Base-by-base conservation (phyloP, 2,113 vertebrate species). In the Microtus pennsylvanicus region DNA sequence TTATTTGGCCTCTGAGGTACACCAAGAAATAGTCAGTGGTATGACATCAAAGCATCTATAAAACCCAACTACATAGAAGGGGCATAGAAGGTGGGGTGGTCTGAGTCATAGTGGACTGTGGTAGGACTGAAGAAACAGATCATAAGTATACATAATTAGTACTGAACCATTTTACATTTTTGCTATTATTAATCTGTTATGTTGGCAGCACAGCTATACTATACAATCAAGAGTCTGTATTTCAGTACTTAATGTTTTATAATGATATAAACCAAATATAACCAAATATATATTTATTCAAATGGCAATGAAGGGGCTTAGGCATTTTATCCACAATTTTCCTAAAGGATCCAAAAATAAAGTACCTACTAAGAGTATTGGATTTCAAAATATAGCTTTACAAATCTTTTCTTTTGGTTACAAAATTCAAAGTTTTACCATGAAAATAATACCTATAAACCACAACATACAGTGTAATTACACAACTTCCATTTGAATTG, bases 151-250 rank as follows among this genome's bases (percentile, higher is more conserved):
- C 42, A 47, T 67, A 89, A 38, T 87, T 78, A 81, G 5, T 63
- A 87, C 10, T 58, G 67, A 82, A 75, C 30, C 5, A 33, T 42
- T 78, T 75, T 85, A 28, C 65, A 5, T 63, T 86, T 83, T 80
- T 72, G 30, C 22, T 94, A 10, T 78, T 96, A 78, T 86, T 6
- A 47, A 89, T 91, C 77, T 77, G 16, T 26, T 92, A 30, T 82
- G 61, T 86, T 87, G 28, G 17, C 4, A 58, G 7, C 17, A 86
- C 7, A 86, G 3, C 1, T 94, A 38, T 58, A 82, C 90, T 89
- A 42, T 83, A 89, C 94, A 74, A 63, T n/a, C 8, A 82, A 89
- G 16, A 78, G 82, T 78, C 94, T 87, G 58, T 69, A 5, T 91
- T 88, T 63, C 42, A 45, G 8, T 70, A 42, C 42, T 80, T 92